A percentile compares a stretch with the other conserved stretches of the same genome.
These are phyloP conservation scores for Yponomeuta sedellus DNA, from an alignment of 2,888 invertebrate species.

Conservation along the genomic window DNA sequence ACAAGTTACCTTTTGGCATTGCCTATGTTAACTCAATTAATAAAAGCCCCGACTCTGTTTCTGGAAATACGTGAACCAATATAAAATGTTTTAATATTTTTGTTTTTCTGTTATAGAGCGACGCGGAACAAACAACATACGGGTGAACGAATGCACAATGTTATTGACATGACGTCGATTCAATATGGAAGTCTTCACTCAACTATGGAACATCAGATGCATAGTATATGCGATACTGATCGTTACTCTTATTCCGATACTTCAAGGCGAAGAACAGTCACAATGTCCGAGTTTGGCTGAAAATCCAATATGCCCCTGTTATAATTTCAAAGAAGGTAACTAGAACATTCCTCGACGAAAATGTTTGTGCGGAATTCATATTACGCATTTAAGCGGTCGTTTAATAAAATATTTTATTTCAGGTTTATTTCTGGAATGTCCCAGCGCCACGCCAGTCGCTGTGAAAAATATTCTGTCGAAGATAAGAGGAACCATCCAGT, in stretches of 20 bases:
- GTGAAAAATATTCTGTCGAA: constrained; percentile 84
- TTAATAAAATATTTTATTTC: constrained; percentile 35
- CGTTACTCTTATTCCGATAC: constrained; percentile 45
- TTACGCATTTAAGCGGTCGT: not conserved
- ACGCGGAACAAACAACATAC: not conserved
- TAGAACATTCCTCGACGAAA: not conserved
- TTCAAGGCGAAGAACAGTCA: constrained; percentile 72
- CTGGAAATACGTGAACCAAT: too few relatives aligned
- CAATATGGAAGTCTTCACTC: constrained; percentile 61
- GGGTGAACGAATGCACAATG: constrained; percentile 53
- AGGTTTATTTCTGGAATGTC: constrained; percentile 92
- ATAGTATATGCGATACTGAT: constrained; percentile 61
- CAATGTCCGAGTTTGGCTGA: constrained; percentile 85
- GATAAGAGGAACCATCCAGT: constrained; percentile 84
- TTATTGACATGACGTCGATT: constrained; percentile 66
- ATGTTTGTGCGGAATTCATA: not conserved
- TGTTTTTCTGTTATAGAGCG: not conserved
- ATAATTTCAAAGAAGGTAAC: constrained; percentile 91
- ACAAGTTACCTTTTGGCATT: too few relatives aligned
- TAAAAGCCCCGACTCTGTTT: too few relatives aligned
- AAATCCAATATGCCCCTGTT: constrained; percentile 91
- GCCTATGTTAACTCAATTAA: too few relatives aligned
- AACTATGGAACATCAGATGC: constrained; percentile 58
- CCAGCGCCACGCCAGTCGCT: constrained; percentile 85
- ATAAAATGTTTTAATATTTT: not conserved